Base-by-base conservation (phyloP, 2,113 vertebrate genomes). In the Phyllostomus discolor region DNA sequence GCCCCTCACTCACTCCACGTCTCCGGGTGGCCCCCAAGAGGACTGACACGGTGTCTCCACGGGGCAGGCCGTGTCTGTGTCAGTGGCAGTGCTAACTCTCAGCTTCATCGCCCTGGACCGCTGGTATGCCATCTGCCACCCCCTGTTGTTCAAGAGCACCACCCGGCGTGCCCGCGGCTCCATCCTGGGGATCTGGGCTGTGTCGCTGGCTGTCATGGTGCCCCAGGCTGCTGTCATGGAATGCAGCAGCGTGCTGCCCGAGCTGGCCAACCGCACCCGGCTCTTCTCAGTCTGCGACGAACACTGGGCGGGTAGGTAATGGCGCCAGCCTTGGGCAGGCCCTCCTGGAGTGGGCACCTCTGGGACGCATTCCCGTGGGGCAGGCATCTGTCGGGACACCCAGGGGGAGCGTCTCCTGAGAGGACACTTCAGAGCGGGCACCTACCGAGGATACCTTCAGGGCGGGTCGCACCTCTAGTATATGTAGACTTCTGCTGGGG, bases 91-190 rank as follows among this genome's bases (percentile, higher is more conserved):
- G 20, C 97, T 99, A 85, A 99, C 99, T 0, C 99, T 99, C 93
- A 99, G 99, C 93, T 99, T 99, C 98, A 99, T 99, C 15, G 99
- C 99, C 88, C 98, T 99, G 97, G 99, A 99, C 97, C 99, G 99
- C 70, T 99, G 99, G 99, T 99, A 99, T 35, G 99, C 99, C 54
- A 99, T 99, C 98, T 99, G 99, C 97, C 99, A 99, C 94, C 99
- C 99, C 0, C 98, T 99, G 90, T 97, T 99, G 98, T 99, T 99
- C 98, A 99, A 99, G 98, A 99, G 99, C 97, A 99, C 99, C 0
- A 99, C 99, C 35, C 98, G 98, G 96, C 98, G 99, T 12, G 99
- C 99, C 22, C 98, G 99, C 50, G 98, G 98, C 96, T 99, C 98
- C 94, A 99, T 99, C 59, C 94, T 98, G 57, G 98, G 98, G 90